These are phyloP conservation scores for Parus major DNA, from an alignment of 2,113 vertebrate species.

Conservation along the genomic window DNA sequence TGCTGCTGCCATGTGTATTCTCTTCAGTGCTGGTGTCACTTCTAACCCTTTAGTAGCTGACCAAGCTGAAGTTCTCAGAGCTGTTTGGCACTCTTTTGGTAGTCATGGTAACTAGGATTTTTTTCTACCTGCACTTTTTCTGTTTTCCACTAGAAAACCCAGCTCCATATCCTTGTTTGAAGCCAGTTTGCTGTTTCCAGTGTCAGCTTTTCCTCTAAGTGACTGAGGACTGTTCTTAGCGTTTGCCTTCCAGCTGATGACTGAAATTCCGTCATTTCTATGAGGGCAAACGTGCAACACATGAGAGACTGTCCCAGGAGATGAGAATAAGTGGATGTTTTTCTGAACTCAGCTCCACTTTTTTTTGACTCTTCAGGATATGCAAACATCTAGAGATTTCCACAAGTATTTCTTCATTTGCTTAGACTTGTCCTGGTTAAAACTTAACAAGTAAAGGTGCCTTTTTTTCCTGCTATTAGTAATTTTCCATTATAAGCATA, in stretches of 20 bases:
- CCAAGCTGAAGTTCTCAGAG: not conserved
- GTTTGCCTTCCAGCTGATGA: not conserved
- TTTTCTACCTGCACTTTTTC: not conserved
- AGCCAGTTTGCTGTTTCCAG: not conserved
- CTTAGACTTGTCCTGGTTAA: not conserved
- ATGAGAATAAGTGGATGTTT: not conserved
- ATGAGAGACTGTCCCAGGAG: not conserved
- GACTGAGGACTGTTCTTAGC: not conserved
- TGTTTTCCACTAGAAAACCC: not conserved
- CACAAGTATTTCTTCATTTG: not conserved
- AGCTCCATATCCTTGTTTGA: not conserved
- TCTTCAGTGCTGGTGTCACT: not conserved
- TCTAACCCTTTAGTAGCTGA: not conserved
- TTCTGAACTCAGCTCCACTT: not conserved
- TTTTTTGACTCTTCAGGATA: not conserved
- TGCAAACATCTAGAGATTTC: not conserved
- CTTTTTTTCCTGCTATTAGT: not conserved
- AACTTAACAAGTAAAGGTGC: not conserved
- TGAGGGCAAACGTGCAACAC: not conserved
- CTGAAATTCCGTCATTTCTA: not conserved
- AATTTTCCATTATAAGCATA: rapidly evolving
- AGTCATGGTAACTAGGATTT: not conserved
- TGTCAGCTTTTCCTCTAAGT: not conserved
- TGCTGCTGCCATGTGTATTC: not conserved
- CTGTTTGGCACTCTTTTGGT: not conserved